Evolutionary conservation across 2,113 vertebrate genomes (phyloP).

Genomic region (Macquaria australasica): DNA sequence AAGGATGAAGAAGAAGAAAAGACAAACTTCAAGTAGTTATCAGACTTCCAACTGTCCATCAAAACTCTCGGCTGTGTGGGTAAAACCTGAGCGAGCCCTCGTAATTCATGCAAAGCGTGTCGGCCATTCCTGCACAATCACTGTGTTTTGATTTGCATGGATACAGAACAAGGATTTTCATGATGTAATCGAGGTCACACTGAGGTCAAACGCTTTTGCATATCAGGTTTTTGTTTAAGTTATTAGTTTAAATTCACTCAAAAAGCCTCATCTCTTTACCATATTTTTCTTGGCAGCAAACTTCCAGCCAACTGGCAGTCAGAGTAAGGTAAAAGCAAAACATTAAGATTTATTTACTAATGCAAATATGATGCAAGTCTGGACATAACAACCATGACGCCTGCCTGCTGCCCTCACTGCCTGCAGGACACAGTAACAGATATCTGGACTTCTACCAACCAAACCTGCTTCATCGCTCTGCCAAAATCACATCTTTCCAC

Average conservation of each 20-base stretch:
- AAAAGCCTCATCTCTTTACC: neutral
- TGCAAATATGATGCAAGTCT: neutral
- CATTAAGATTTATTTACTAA: neutral
- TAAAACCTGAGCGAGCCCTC: conserved; percentile 16
- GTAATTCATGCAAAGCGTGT: conserved; percentile 28
- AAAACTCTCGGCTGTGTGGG: neutral
- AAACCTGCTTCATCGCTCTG: conserved; percentile 36
- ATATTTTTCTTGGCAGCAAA: neutral
- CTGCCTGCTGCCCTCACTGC: conserved; percentile 13
- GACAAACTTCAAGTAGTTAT: neutral
- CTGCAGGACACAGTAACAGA: neutral
- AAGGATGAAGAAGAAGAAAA: neutral
- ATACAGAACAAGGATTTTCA: neutral
- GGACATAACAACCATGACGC: neutral
- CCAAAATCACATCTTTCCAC: conserved; percentile 24
- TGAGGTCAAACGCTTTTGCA: conserved; percentile 3
- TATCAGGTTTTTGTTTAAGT: neutral
- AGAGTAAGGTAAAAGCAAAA: neutral
- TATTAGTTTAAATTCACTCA: neutral
- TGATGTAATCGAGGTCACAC: neutral
- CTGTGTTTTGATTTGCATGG: conserved; percentile 46
- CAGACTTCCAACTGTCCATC: conserved; percentile 20
- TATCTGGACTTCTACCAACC: conserved; percentile 45
- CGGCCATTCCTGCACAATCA: conserved; percentile 9
- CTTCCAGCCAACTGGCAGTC: neutral